Evolutionary conservation across 2,797 vertebrate genomes (phyloP).

Genomic region (Austrolebias charrua): DNA sequence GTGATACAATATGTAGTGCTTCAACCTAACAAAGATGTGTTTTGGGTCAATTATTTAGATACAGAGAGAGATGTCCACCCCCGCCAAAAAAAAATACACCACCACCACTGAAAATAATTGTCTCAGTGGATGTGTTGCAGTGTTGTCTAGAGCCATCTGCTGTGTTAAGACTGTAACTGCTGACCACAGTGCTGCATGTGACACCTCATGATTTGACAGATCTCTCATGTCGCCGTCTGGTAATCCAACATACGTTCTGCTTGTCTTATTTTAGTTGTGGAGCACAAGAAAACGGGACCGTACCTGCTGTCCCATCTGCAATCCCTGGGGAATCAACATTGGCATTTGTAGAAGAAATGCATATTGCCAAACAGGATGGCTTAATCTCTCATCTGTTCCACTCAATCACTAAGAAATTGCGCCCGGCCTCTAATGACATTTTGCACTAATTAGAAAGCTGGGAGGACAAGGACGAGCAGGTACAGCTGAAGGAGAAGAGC

Average conservation of each 20-base stretch:
- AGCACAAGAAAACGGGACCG: constrained; percentile 50
- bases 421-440: constrained; percentile 32
- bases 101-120: constrained; percentile 37
- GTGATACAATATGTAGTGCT: constrained; percentile 26
- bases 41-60: constrained; percentile 40
- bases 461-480: constrained; percentile 55
- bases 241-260: constrained; percentile 13
- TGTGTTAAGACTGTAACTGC: constrained; percentile 32
- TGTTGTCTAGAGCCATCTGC: constrained; percentile 44
- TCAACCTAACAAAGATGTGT: constrained; percentile 45
- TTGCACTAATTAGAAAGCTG: constrained; percentile 58
- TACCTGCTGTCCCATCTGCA: constrained; percentile 44
- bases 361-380: constrained; percentile 9
- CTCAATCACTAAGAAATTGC: constrained; percentile 28
- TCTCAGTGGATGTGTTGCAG: constrained; percentile 26
- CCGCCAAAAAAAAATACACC: constrained; percentile 5
- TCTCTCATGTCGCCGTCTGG: constrained; percentile 37
- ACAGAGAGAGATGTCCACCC: constrained; percentile 40
- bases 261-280: constrained; percentile 46
- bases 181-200: constrained; percentile 29
- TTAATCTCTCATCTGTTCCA: constrained; percentile 36
- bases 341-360: constrained; percentile 42
- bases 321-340: constrained; percentile 20
- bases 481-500: constrained; percentile 56
- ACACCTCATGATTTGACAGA: constrained; percentile 31